phyloP scores from a whole-genome alignment of 2,888 invertebrate species.

The Hesperia comma region DNA sequence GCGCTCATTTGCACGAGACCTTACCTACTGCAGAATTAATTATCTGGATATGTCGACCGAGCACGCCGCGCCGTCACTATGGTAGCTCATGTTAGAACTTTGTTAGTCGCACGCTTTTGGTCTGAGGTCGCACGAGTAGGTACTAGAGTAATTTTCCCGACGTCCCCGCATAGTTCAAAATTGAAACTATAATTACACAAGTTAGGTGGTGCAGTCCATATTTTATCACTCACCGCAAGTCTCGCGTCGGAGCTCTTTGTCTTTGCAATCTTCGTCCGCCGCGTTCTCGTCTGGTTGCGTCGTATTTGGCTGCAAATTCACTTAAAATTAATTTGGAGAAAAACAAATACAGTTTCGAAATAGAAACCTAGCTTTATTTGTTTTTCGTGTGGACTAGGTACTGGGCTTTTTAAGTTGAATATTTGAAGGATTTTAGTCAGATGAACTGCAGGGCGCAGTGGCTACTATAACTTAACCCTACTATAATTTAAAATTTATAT shows the following conservation, averaged over 20 bases:
- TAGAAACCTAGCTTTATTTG: constrained; percentile 1
- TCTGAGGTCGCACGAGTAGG: background rate
- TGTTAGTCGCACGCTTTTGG: background rate
- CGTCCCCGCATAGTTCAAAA: constrained; percentile 4
- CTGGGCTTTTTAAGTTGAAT: background rate
- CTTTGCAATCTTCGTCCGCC: constrained; percentile 55
- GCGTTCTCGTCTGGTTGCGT: constrained; percentile 54
- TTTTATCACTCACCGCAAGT: constrained; percentile 47
- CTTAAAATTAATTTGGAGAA: constrained; percentile 24
- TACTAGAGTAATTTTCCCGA: background rate
- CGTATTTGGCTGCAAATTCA: constrained; percentile 62
- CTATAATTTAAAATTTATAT: too few relatives aligned
- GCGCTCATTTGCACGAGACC: background rate
- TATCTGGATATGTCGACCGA: constrained; percentile 12
- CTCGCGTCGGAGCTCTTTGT: constrained; percentile 68
- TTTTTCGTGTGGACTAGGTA: background rate
- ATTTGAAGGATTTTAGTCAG: too few relatives aligned
- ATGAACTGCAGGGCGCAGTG: too few relatives aligned
- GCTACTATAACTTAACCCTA: too few relatives aligned
- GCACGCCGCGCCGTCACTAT: background rate
- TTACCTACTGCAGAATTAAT: constrained; percentile 16
- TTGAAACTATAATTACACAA: constrained; percentile 27
- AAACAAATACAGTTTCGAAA: constrained; percentile 7
- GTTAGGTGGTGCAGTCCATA: constrained; percentile 1
- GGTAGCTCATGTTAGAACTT: constrained; percentile 8